A percentile compares a stretch with the other conserved stretches of the same genome.
phyloP scores from a whole-genome alignment of 1,140 invertebrate species.

The Drosophila ambigua region DNA sequence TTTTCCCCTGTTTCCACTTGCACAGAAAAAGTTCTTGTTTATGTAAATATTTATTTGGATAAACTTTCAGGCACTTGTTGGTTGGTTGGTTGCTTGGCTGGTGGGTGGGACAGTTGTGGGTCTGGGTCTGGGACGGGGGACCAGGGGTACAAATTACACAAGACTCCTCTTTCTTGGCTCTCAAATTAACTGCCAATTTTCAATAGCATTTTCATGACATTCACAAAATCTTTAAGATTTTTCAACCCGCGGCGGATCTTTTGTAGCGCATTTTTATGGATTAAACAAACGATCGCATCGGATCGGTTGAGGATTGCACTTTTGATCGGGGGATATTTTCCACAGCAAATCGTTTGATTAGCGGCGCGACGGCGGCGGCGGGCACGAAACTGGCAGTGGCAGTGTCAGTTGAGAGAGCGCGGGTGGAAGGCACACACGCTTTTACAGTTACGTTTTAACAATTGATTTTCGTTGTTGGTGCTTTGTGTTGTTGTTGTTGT shows the following conservation, averaged over 20 bases:
- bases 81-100: slow-evolving; percentile 12
- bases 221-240: slow-evolving; percentile 17
- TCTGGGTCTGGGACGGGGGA: slow-evolving; percentile 24
- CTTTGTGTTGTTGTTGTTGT: slow-evolving; percentile 20
- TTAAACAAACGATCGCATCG: neutral
- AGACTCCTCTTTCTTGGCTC: slow-evolving; percentile 21
- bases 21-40: slow-evolving; percentile 11
- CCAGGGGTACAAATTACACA: slow-evolving; percentile 28
- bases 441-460: slow-evolving; percentile 59
- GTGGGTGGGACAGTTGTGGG: neutral
- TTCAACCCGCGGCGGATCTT: neutral
- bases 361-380: slow-evolving; percentile 27
- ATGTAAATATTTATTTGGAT: slow-evolving; percentile 31
- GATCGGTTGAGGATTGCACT: slow-evolving; percentile 23
- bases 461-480: slow-evolving; percentile 55
- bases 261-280: slow-evolving; percentile 43
- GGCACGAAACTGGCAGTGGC: slow-evolving; percentile 4
- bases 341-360: slow-evolving; percentile 55
- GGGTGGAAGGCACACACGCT: slow-evolving; percentile 54
- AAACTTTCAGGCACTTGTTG: slow-evolving; percentile 53
- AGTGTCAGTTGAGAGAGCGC: slow-evolving; percentile 28
- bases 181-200: slow-evolving; percentile 40
- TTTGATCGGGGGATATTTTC: slow-evolving; percentile 18
- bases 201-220: slow-evolving; percentile 15
- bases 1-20: neutral